Base-by-base conservation (phyloP, 2,888 invertebrate species). In the Sussaba pulchella region DNA sequence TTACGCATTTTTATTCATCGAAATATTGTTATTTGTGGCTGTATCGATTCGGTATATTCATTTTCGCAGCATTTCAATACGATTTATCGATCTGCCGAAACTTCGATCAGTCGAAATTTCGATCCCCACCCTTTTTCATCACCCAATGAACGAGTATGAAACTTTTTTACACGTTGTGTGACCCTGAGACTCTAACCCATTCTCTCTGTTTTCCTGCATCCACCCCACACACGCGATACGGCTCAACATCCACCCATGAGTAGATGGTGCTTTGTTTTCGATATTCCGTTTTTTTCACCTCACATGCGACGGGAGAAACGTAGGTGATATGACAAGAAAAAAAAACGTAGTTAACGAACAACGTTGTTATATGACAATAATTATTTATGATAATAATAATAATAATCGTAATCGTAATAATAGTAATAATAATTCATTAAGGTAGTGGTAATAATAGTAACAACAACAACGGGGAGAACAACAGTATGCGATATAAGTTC, bases 391-490 rank as follows among this genome's bases (percentile, higher is more conserved):
- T 57, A 57, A 69, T 69, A 54, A 50, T 69, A 57, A 43, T 78
- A n/a, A n/a, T n/a, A n/a, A n/a, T 69, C 71, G 77, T 71, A 77
- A 45, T 74, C 31, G 45, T 64, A 63, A 43, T 52, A 39, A 63
- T 50, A 63, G 36, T 74, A 74, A 74, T 74, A 74, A 74, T 73
- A 67, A 43, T 63, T 54, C 63, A 73, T 73, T 73, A 73, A 73
- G 54, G 41, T 64, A 73, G 52, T 73, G 64, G 39, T 73, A 73
- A 73, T 64, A 74, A 61, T 64, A 69, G 64, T 66, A 73, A 72
- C 43, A 78, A 67, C 54, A 70, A 79, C 39, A 74, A 74, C 69
- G 54, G 70, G 74, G 64, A 79, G 74, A 79, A 79, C 74, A 39
- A 74, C 57, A 70, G 47, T 78, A 73, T 78, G 66, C 77, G 19